phyloP scores from a whole-genome alignment of 1,140 invertebrate genomes.

The Callitettix versicolor region DNA sequence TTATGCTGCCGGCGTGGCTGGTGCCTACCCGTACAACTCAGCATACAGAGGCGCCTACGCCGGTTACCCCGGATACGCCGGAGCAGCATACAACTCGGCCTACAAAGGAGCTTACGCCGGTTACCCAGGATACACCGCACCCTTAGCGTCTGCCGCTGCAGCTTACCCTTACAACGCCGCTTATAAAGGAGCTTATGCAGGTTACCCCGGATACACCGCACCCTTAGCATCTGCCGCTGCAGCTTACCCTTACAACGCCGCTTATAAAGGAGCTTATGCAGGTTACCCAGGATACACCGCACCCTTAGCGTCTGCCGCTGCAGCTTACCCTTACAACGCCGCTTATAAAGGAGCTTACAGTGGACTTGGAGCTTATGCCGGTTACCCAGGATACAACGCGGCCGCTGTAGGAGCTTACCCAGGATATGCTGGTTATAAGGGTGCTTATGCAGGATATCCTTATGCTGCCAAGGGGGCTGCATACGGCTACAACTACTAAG shows the following conservation, averaged over 20 bases:
- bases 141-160: not conserved
- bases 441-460: not conserved
- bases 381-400: not conserved
- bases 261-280: not conserved
- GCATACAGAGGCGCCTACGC: no score
- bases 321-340: not conserved
- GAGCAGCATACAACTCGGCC: not conserved
- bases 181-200: not conserved
- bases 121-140: not conserved
- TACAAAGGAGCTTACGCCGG: not conserved
- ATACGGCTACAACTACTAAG: not conserved
- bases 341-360: not conserved
- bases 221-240: not conserved
- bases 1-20: no score
- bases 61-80: constrained; percentile 1
- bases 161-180: constrained; percentile 2
- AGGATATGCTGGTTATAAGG: not conserved
- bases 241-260: not conserved
- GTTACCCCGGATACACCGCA: not conserved
- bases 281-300: no score
- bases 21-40: no score
- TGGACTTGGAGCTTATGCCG: not conserved
- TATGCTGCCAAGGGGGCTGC: not conserved
- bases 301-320: no score
- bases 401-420: not conserved